Percentiles rank a stretch among this genome's conserved stretches.
phyloP scores from a whole-genome alignment of 2,888 invertebrate genomes.

The Conistra vaccinii region DNA sequence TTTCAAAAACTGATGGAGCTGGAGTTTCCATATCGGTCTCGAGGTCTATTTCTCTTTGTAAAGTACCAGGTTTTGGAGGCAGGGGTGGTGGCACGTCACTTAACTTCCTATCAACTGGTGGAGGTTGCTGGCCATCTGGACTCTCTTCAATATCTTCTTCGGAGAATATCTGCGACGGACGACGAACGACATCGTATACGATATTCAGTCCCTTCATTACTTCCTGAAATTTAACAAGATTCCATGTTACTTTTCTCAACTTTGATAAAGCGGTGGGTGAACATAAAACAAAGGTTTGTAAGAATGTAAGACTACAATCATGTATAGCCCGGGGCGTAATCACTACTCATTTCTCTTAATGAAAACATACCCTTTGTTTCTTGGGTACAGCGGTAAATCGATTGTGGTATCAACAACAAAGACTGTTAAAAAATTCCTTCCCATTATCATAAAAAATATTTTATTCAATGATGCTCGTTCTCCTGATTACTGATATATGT shows the following conservation, averaged over 20 bases:
- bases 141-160: slow-evolving; percentile 86
- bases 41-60: slow-evolving; percentile 76
- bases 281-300: slow-evolving; percentile 63
- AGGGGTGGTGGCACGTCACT: slow-evolving; percentile 86
- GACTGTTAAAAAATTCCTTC: slow-evolving; percentile 47
- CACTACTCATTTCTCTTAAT: slow-evolving; percentile 76
- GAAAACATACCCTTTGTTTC: slow-evolving; percentile 74
- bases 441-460: slow-evolving; percentile 4
- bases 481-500: background rate
- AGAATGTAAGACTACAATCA: slow-evolving; percentile 72
- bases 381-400: slow-evolving; percentile 65
- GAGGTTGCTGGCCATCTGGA: slow-evolving; percentile 71
- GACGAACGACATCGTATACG: slow-evolving; percentile 94
- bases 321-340: slow-evolving; percentile 73
- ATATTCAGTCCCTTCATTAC: slow-evolving; percentile 96
- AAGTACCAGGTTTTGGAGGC: slow-evolving; percentile 83
- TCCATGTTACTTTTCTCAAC: slow-evolving; percentile 34
- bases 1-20: slow-evolving; percentile 94
- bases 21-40: slow-evolving; percentile 94
- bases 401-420: slow-evolving; percentile 69
- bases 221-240: slow-evolving; percentile 89
- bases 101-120: slow-evolving; percentile 76
- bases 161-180: slow-evolving; percentile 92
- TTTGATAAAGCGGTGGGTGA: slow-evolving; percentile 60
- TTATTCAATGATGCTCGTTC: background rate